Conservation (phyloP, 1,140 invertebrate species). For the Drosophila pseudoananassae region DNA sequence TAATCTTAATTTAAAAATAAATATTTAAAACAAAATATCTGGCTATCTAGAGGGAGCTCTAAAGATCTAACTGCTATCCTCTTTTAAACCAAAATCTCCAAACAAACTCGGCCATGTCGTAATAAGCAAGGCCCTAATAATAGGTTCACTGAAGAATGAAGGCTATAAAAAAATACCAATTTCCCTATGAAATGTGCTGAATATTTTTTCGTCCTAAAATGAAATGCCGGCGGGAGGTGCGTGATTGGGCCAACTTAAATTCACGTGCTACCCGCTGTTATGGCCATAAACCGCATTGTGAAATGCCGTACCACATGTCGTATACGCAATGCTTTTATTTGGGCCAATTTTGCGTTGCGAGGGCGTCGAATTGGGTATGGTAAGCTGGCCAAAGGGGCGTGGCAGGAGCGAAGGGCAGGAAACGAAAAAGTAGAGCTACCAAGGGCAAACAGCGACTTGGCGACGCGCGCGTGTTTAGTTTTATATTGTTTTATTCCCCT, state of each 20-base stretch:
- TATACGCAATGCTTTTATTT: constrained; percentile 64
- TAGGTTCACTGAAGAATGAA: constrained; percentile 8
- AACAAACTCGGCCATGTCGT: neutral
- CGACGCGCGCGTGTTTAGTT: constrained; percentile 63
- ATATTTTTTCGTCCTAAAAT: constrained; percentile 24
- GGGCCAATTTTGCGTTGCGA: constrained; percentile 56
- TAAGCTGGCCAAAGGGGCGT: neutral
- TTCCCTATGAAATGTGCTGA: constrained; percentile 32
- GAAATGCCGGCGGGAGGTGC: constrained; percentile 33
- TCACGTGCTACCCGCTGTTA: constrained; percentile 54
- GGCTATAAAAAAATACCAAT: constrained; percentile 40
- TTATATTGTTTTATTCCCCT: constrained; percentile 59
- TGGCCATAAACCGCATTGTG: constrained; percentile 53
- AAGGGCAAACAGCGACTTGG: constrained; percentile 70
- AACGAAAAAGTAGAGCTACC: constrained; percentile 2
- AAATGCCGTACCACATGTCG: constrained; percentile 50
- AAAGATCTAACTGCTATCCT: too few species aligned
- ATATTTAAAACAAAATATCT: too few species aligned
- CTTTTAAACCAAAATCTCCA: neutral
- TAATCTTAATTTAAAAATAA: too few species aligned
- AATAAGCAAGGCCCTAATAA: constrained; percentile 12
- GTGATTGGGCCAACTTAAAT: constrained; percentile 58
- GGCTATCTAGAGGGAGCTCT: too few species aligned
- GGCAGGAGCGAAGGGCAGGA: constrained; percentile 12
- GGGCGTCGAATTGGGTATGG: neutral